These are phyloP conservation scores for Chamaedrilus cognettii DNA, from an alignment of 2,888 invertebrate species.

Conservation along the genomic window DNA sequence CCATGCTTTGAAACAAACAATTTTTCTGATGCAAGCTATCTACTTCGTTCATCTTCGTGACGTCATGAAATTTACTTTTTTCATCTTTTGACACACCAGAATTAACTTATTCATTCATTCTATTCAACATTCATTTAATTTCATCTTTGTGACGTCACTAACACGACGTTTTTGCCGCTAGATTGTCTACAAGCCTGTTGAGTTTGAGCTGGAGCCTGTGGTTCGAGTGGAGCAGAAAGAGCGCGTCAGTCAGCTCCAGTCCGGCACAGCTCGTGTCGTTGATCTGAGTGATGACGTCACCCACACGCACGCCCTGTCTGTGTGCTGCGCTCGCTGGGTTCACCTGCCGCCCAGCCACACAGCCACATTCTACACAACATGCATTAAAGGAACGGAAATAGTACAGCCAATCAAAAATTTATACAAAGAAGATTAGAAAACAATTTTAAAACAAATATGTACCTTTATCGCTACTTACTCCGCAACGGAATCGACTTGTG, in stretches of 20 bases:
- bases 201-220: not conserved
- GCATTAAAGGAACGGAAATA: not conserved
- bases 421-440: not conserved
- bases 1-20: too few relatives aligned
- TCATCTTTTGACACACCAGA: too few relatives aligned
- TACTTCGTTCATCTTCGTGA: too few relatives aligned
- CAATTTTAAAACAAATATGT: too few relatives aligned
- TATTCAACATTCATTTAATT: not conserved
- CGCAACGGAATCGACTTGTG: too few relatives aligned
- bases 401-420: not conserved
- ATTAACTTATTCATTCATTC: not conserved
- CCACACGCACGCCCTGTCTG: conserved; percentile 6
- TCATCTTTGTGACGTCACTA: not conserved
- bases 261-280: not conserved
- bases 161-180: not conserved
- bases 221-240: not conserved
- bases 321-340: conserved; percentile 7
- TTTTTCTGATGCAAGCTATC: too few relatives aligned
- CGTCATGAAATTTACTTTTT: too few relatives aligned
- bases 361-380: not conserved
- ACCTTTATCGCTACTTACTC: too few relatives aligned
- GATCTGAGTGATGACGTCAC: conserved; percentile 4
- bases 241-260: not conserved
- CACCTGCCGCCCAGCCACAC: conserved; percentile 9
- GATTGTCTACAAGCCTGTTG: not conserved